Conservation (phyloP, 2,888 invertebrate genomes). For the Neoascia interrupta region DNA sequence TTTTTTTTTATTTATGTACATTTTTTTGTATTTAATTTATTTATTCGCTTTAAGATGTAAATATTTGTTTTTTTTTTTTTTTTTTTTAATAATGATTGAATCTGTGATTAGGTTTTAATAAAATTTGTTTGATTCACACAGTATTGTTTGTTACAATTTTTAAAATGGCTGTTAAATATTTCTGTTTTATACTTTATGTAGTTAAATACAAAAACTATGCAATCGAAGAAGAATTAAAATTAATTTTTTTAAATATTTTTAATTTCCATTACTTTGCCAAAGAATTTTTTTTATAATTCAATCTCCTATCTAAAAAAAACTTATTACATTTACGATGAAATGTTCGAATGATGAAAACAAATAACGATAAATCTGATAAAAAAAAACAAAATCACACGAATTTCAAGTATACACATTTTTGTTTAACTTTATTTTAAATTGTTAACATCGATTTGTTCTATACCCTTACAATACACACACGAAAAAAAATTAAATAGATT, state of each 20-base stretch:
- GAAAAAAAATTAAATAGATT: not conserved
- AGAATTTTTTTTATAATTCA: conserved; percentile 37
- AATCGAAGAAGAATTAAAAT: conserved; percentile 18
- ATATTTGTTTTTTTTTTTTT: conserved; percentile 43
- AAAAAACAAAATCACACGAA: conserved; percentile 28
- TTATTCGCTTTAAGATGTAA: conserved; percentile 39
- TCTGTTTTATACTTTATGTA: not conserved
- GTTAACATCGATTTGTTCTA: not conserved
- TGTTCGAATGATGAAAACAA: not conserved
- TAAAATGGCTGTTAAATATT: not conserved
- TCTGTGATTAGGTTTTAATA: conserved; percentile 30
- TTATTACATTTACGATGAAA: too few relatives aligned
- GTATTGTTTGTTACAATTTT: conserved; percentile 4
- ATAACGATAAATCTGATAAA: not conserved
- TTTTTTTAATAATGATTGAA: conserved; percentile 20
- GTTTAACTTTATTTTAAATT: not conserved
- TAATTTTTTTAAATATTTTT: not conserved
- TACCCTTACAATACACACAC: not conserved
- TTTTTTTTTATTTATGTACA: not conserved
- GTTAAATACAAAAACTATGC: conserved; percentile 8
- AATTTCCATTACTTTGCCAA: conserved; percentile 3
- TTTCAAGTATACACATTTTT: conserved; percentile 1
- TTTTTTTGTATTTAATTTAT: not conserved
- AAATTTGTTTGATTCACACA: conserved; percentile 35
- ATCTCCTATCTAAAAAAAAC: conserved; percentile 50